Base-by-base conservation (phyloP, 1,140 invertebrate species). In the Pteromalus puparum region DNA sequence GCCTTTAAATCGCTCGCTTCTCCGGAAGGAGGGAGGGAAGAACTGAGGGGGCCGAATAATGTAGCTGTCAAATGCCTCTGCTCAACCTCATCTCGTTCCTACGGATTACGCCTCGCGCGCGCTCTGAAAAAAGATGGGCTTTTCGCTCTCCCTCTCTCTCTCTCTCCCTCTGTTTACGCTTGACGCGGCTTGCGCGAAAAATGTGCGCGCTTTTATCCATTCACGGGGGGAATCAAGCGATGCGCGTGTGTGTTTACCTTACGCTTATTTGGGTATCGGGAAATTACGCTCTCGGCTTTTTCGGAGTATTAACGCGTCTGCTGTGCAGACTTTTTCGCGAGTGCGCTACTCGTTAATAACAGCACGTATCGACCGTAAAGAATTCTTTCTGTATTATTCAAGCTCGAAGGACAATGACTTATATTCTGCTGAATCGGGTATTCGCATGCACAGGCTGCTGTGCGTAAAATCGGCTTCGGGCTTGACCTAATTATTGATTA, bases 61-160 rank as follows among this genome's bases (percentile, higher is more conserved):
- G 24, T 67, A 68, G 65, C 81, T 68, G 81, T 76, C 72, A 68
- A 82, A 82, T 38, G 53, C 53, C 53, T 61, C 53, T 61, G 53
- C 53, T 61, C 53, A 61, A n/a, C 53, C 53, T 61, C 53, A 61
- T 61, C 21, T 7, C 53, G 18, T 61, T n/a, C 21, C 6, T 21
- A 7, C 6, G 53, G 53, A 61, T 7, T n/a, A n/a, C 6, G 53
- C 53, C 53, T 61, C 18, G 4, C 4, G 30, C 4, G 30, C 18
- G 53, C 21, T 61, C 6, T 61, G 53, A n/a, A 61, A 61, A 61
- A 61, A 61, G 21, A 18, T 21, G 53, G 18, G 53, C 21, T 61
- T 34, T 34, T n/a, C 53, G 53, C 53, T 7, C 53, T n/a, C 21
- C 6, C 53, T 61, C 48, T 15, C 15, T 5, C 18, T 15, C 46